These are phyloP conservation scores for Motacilla alba DNA, from an alignment of 2,113 vertebrate species.

Conservation along the genomic window DNA sequence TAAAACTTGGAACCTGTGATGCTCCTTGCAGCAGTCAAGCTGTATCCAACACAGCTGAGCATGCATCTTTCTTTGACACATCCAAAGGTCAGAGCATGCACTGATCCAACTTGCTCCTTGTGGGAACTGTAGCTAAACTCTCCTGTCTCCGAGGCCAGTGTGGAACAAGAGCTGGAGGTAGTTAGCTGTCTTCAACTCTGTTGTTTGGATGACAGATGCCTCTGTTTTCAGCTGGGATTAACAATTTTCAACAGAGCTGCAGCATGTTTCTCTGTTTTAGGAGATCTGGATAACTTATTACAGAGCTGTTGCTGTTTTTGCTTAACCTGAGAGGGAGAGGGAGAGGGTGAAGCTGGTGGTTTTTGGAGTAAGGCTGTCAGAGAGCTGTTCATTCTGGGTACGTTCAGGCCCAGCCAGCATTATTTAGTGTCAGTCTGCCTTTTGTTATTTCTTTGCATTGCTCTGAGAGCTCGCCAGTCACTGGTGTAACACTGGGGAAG, in stretches of 20 bases:
- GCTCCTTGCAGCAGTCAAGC: slow-evolving; percentile 1
- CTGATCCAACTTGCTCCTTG: not conserved
- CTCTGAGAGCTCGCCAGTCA: not conserved
- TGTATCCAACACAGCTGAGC: not conserved
- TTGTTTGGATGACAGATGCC: not conserved
- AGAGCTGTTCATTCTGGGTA: not conserved
- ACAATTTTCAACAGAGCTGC: not conserved
- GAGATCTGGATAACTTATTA: not conserved
- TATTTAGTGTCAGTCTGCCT: not conserved
- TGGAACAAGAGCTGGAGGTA: not conserved
- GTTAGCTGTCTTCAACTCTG: not conserved
- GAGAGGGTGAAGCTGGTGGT: not conserved
- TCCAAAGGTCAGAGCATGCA: slow-evolving; percentile 8
- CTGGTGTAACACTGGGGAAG: not conserved
- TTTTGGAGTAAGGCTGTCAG: not conserved
- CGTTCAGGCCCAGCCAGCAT: not conserved
- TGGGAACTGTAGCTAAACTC: not conserved
- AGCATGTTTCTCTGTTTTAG: not conserved
- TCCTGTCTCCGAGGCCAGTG: not conserved
- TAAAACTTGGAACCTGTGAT: slow-evolving; percentile 20
- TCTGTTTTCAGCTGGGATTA: not conserved
- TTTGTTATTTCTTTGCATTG: not conserved
- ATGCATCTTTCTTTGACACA: not conserved
- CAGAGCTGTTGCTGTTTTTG: not conserved
- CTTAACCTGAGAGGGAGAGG: not conserved